Evolutionary conservation across 2,888 invertebrate genomes (phyloP).

Genomic region (Ophioninae sp.): DNA sequence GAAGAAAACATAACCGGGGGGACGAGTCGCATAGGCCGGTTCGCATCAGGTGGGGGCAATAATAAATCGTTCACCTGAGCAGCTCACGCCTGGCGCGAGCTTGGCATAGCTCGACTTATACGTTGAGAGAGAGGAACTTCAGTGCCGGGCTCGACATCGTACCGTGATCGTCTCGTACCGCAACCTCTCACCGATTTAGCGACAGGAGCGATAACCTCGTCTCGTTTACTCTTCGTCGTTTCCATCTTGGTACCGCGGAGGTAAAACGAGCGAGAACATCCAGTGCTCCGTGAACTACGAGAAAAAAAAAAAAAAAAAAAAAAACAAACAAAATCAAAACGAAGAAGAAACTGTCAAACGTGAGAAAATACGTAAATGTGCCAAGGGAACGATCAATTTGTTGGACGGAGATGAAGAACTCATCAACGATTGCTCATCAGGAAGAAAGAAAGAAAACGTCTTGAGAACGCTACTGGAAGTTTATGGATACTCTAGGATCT

Average conservation of each 20-base stretch:
- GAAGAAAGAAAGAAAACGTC: too few species aligned
- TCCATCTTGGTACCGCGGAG: too few species aligned
- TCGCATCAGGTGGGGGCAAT: slow-evolving; percentile 71
- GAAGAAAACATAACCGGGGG: slow-evolving; percentile 26
- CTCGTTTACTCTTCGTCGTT: slow-evolving; percentile 2
- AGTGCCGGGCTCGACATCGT: slow-evolving; percentile 76
- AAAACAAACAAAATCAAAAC: too few species aligned
- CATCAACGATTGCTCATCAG: too few species aligned
- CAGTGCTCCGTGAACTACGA: too few species aligned
- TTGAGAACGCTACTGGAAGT: too few species aligned
- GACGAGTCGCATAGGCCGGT: slow-evolving; percentile 49
- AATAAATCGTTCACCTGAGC: slow-evolving; percentile 79
- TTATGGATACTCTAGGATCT: background rate
- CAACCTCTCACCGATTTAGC: slow-evolving; percentile 8
- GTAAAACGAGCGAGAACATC: too few species aligned
- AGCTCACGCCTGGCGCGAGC: slow-evolving; percentile 63
- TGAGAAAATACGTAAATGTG: too few species aligned
- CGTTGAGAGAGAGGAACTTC: slow-evolving; percentile 60
- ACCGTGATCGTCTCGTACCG: slow-evolving; percentile 67
- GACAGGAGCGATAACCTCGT: background rate
- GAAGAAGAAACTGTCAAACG: too few species aligned
- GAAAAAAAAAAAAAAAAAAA: too few species aligned
- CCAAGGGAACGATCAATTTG: too few species aligned
- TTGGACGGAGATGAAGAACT: too few species aligned
- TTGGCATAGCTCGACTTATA: slow-evolving; percentile 24